Conservation (phyloP, 2,797 vertebrate species). For the Syngnathus acus region DNA sequence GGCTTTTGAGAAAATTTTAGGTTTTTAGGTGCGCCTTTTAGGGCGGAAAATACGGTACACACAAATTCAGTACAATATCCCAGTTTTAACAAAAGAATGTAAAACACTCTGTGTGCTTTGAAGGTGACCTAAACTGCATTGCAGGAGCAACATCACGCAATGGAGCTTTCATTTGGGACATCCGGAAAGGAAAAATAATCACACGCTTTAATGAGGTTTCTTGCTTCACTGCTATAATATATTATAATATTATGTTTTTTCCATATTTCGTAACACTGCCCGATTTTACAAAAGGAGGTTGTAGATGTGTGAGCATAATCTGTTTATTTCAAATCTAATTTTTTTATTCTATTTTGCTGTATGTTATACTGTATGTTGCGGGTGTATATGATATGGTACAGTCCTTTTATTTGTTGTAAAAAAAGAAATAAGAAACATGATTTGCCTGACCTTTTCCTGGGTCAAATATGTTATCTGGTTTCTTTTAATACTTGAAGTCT, state of each 20-base stretch:
- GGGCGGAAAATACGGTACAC: no score
- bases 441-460: not conserved
- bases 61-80: not conserved
- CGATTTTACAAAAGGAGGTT: not conserved
- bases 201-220: constrained; percentile 89
- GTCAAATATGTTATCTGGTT: not conserved
- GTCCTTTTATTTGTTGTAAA: no score
- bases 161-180: constrained; percentile 95
- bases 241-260: not conserved
- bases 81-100: not conserved
- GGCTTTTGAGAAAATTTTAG: no score
- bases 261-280: not conserved
- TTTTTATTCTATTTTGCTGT: not conserved
- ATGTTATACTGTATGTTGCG: not conserved
- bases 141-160: constrained; percentile 90
- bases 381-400: not conserved
- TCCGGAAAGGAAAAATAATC: constrained; percentile 89
- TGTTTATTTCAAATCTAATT: not conserved
- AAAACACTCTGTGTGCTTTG: constrained; percentile 11
- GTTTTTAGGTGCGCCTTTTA: no score
- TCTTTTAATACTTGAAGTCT: not conserved
- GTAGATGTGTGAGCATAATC: not conserved
- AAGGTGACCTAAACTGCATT: constrained; percentile 93
- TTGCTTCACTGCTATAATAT: not conserved
- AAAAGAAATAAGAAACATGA: not conserved